Base-by-base conservation (phyloP, 2,888 invertebrate species). In the Drosophila lacicola region DNA sequence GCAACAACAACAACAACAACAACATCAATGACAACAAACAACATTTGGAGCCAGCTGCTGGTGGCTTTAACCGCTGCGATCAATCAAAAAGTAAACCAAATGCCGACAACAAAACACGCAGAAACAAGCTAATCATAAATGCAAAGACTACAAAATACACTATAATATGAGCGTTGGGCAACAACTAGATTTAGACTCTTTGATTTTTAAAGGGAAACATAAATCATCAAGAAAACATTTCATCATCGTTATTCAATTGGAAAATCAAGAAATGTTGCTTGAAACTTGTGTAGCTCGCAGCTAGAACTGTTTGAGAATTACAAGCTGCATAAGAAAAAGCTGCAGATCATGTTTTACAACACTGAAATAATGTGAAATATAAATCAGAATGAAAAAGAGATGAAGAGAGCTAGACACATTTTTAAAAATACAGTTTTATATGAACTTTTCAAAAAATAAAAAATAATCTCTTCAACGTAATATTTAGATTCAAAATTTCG, bases 71-170 rank as follows among this genome's bases (percentile, higher is more conserved):
- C 62, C 63, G 42, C 51, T 25, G 39, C 73, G 57, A 67, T 55
- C 82, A 74, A 82, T 82, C 88, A 85, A 88, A 75, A 72, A 56
- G 45, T 44, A 63, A 67, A 73, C 67, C 46, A 33, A 53, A 56
- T 51, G 74, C 71, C 66, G 80, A 70, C 74, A 57, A 61, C 67
- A 14, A 17, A 14, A 17, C 29, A 47, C 42, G 14, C 17, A 50
- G 51, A 42, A 46, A 36, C n/a, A 29, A 36, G 29, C 29, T 25
- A 53, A 51, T 44, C 51, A 65, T 36, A 65, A 65, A 53, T 37
- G n/a, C 42, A 54, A 45, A 34, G 63, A 47, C 60, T 51, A 17
- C 14, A 41, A 47, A 45, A 57, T 61, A 68, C 60, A 44, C 74
- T 47, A 39, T 29, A 56, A 47, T 39, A 39, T 4, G 17, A 25